Evolutionary conservation across 2,113 vertebrate genomes (phyloP), one percentile per base, ranked within the genome.

Genomic region (Cottus gobio): DNA sequence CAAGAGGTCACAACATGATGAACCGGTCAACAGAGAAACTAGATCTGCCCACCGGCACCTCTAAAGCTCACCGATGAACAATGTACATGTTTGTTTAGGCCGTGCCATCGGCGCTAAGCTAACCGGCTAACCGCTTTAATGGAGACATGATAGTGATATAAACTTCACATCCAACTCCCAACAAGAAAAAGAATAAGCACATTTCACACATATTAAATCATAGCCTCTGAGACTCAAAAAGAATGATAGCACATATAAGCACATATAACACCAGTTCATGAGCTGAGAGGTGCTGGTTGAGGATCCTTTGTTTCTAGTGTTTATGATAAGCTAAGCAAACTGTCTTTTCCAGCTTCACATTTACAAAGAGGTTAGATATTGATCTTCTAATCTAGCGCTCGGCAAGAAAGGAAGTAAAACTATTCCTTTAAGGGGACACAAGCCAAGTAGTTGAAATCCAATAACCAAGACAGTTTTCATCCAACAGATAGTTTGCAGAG

Each of bases 281-380:
- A 5, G 26, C 2, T 24, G 13, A 52, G 44, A 37, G 22, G 37
- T 26, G 30, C 13, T 52, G 30, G 24, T 7, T 20, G 31, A 31
- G 2, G 31, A 31, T 31, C 16, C 16, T 39, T 22, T 4, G 30
- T 56, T 34, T 54, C 15, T 16, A 37, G 37, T 18, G 20, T 63
- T 62, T 42, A 70, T 71, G 50, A 42, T 79, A 31, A 22, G 44
- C 46, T 56, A 48, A 20, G 39, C 60, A n/a, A 75, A 58, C 3
- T 26, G 60, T 9, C 15, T 34, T 12, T 22, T n/a, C 1, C 4
- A 22, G 8, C n/a, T 68, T 68, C 30, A 60, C 36, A 36, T 60
- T 18, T 16, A 22, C 30, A n/a, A n/a, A n/a, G 8, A 15, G 13
- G n/a, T 42, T 11, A 31, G 7, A 30, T 26, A 9, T 50, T 15